Base-by-base conservation (phyloP, 1,140 invertebrate genomes). In the Cyrtorhinus lividipennis region DNA sequence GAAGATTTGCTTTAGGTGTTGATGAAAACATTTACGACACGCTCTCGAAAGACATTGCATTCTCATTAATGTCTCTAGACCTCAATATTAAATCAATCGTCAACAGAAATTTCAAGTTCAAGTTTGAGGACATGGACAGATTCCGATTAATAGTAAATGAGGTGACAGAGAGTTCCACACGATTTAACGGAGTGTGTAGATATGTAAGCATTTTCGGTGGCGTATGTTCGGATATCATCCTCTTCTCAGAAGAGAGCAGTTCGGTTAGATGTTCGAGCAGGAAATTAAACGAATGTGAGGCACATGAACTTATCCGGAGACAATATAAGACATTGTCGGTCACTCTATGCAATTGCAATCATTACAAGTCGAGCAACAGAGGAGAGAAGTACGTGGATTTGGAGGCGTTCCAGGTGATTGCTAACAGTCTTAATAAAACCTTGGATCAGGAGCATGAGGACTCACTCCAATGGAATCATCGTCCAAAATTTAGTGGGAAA, bases 21-120 rank as follows among this genome's bases (percentile, higher is more conserved):
- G 79, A 79, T 1, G 86, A 89, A 68, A 80, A 83, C 70, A 83
- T 86, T 30, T 78, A 79, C 65, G 77, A 83, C 65, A 71, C 79
- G 0, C 76, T 80, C 8, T 72, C 77, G 20, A 91, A 83, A 71
- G 86, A 86, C 0, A 71, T 95, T 18, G 63, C 84, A 1, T 76
- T 95, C 60, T 80, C 79, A 15, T 93, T 90, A 18, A 84, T 92
- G 73, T 92, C 88, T 70, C 76, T 96, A n/a, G 85, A 95, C 68
- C 79, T 83, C 56, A 95, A 97, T 76, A 70, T 85, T 0, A 72
- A 78, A 0, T 79, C 83, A 64, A 95, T 95, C 91, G 84, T 92
- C 88, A 86, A 69, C 75, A 12, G 84, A 92, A 69, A 74, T 96
- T 23, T 86, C 26, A 80, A 84, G 53, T 79, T 82, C 0, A 74